Percentiles rank a stretch among this genome's conserved stretches.
These are phyloP conservation scores for Cygnus buccinator DNA, from an alignment of 2,113 vertebrate species.

Conservation along the genomic window DNA sequence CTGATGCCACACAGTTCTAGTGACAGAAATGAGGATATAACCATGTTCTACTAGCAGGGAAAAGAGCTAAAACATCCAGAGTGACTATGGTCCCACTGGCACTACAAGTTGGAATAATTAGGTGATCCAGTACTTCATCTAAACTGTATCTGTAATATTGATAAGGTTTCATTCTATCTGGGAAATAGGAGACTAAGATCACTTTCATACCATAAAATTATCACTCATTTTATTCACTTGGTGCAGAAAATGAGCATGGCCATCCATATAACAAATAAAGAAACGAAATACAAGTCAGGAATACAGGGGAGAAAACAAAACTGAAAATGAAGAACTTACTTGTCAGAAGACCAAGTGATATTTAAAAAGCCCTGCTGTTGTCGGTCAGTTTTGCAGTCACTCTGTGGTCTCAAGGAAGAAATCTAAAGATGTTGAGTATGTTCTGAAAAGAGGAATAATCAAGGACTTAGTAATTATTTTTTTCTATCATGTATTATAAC, in stretches of 20 bases:
- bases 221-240: neutral
- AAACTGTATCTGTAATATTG: neutral
- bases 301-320: neutral
- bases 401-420: neutral
- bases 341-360: conserved; percentile 7
- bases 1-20: neutral
- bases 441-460: conserved; percentile 34
- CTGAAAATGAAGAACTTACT: conserved; percentile 30
- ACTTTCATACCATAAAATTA: neutral
- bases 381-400: neutral
- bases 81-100: neutral
- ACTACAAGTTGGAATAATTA: neutral
- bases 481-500: neutral
- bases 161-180: neutral
- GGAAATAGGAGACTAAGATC: neutral
- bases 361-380: neutral
- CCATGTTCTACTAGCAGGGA: neutral
- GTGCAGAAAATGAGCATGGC: neutral
- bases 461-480: conserved; percentile 2
- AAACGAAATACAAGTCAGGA: neutral
- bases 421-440: neutral
- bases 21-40: neutral
- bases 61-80: neutral
- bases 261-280: neutral
- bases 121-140: neutral